These are phyloP conservation scores for Myotis pilosus DNA, from an alignment of 2,797 vertebrate species.

Conservation along the genomic window DNA sequence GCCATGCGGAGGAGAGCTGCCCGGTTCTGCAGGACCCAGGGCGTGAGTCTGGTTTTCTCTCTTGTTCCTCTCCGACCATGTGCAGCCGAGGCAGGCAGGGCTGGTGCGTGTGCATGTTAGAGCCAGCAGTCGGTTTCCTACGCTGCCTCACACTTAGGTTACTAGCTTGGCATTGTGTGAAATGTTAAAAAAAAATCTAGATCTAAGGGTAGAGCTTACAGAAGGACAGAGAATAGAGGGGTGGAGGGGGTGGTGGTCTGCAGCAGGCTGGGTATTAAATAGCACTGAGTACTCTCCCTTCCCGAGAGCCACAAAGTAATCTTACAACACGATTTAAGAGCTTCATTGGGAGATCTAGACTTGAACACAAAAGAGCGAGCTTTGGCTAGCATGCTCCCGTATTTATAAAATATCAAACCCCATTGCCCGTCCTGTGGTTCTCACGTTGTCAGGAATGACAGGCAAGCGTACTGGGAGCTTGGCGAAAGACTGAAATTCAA, in stretches of 20 bases:
- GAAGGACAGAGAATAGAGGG: not conserved
- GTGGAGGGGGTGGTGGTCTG: not conserved
- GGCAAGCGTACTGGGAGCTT: not conserved
- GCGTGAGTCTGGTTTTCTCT: conserved; percentile 86
- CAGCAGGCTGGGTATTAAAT: not conserved
- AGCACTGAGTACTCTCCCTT: not conserved
- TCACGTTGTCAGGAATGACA: not conserved
- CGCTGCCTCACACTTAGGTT: not conserved
- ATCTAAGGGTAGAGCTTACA: not conserved
- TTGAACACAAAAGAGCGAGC: not conserved
- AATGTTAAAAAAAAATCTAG: not conserved
- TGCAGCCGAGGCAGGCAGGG: not conserved
- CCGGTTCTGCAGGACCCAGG: conserved; percentile 85
- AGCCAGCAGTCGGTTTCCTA: not conserved
- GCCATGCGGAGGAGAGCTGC: conserved; percentile 78
- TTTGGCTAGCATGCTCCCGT: not conserved
- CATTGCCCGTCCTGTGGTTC: not conserved
- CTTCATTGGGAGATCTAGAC: not conserved
- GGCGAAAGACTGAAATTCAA: not conserved
- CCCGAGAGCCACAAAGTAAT: not conserved
- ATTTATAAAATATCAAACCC: not conserved
- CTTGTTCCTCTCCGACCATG: not conserved
- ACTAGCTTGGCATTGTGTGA: not conserved
- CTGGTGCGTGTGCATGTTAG: not conserved
- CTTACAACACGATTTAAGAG: not conserved